Evolutionary conservation across 2,113 vertebrate species (phyloP), one percentile per base, ranked within the genome.

Genomic region (Oryzias melastigma): DNA sequence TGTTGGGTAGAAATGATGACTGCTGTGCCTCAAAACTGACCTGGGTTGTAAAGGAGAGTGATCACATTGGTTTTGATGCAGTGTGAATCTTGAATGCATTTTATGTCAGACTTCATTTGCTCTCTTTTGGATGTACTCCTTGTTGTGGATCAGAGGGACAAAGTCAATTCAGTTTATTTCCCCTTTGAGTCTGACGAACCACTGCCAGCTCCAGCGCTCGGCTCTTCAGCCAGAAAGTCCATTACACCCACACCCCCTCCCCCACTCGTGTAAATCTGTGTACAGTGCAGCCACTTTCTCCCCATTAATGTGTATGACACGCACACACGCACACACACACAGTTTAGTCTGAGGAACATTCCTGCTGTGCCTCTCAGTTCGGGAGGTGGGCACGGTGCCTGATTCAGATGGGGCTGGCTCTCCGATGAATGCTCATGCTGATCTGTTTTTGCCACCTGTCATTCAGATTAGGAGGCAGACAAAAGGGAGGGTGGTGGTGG

Each of bases 361-460:
- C 70, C 72, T 27, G 69, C 52, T 51, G 56, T 78, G 81, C 78
- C 68, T 73, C 62, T 74, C 53, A 76, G 68, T 76, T 84, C 75
- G 83, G 64, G 19, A 52, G 79, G 83, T 82, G 82, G 90, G 88
- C 87, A 88, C 64, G 17, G 25, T 71, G 87, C 85, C 89, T 73
- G 27, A 59, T 68, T 84, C 70, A 78, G 78, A 79, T 57, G 65
- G 71, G 66, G 78, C 68, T 57, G 71, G 79, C 84, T 82, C 75
- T 63, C 68, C 47, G 61, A 66, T 72, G 77, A 84, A 82, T 79
- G 67, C 71, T 69, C 41, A 29, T 50, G 70, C 72, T 75, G 90
- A 90, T 92, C 90, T 25, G 83, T 92, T 91, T 92, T 91, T 88
- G 78, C 89, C 92, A 93, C 90, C 91, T 92, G 90, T 92, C 88